These are phyloP conservation scores for Macropus fuliginosus DNA, from an alignment of 2,797 vertebrate genomes.

Conservation along the genomic window DNA sequence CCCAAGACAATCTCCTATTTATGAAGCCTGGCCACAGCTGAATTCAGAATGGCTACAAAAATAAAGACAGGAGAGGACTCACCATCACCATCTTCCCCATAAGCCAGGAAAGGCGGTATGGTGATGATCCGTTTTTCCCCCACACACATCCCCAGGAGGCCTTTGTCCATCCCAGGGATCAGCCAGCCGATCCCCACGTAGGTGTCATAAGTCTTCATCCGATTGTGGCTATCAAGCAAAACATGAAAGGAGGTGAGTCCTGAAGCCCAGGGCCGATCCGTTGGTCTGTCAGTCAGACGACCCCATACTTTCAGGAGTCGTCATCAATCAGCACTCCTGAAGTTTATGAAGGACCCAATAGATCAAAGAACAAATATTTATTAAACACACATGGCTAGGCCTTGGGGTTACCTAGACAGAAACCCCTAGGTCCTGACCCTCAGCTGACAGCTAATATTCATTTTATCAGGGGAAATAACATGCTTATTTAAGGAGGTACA, in stretches of 20 bases:
- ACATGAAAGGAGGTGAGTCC: neutral
- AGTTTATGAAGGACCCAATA: neutral
- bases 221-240: slow-evolving; percentile 90
- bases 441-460: too few relatives aligned
- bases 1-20: neutral
- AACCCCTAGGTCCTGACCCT: too few relatives aligned
- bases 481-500: too few relatives aligned
- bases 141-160: slow-evolving; percentile 97
- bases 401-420: too few relatives aligned
- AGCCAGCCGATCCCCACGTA: slow-evolving; percentile 99
- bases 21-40: neutral
- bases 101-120: slow-evolving; percentile 95
- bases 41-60: neutral
- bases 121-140: slow-evolving; percentile 95
- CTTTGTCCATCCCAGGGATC: slow-evolving; percentile 98
- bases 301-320: neutral
- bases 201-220: slow-evolving; percentile 96
- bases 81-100: slow-evolving; percentile 98
- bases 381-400: too few relatives aligned
- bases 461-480: too few relatives aligned
- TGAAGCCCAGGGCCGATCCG: too few relatives aligned
- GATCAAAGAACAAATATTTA: neutral
- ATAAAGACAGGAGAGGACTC: slow-evolving; percentile 61
- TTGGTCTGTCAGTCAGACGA: too few relatives aligned
- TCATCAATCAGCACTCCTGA: neutral